A percentile compares a stretch with the other conserved stretches of the same genome.
phyloP scores from a whole-genome alignment of 2,113 vertebrate species.

The Origma solitaria region DNA sequence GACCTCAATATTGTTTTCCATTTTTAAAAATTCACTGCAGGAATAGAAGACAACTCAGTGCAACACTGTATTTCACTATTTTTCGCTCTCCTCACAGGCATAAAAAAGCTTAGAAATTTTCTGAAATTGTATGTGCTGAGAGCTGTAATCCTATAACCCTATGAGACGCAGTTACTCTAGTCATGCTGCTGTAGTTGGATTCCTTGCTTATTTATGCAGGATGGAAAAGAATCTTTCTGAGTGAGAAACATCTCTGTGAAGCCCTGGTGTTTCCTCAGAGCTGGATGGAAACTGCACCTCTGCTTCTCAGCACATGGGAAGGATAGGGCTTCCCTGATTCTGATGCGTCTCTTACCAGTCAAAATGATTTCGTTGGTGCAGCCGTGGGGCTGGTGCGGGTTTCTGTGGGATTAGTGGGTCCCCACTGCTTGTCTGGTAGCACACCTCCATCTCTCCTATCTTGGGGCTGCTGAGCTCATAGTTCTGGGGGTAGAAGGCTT shows the following conservation, averaged over 20 bases:
- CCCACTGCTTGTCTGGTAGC: fast-evolving
- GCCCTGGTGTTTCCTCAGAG: background rate
- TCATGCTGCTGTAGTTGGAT: background rate
- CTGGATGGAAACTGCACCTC: background rate
- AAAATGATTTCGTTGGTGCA: background rate
- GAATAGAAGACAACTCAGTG: background rate
- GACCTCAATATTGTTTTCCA: background rate
- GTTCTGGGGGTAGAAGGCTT: background rate
- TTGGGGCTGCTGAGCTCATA: background rate
- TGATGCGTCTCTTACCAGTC: background rate
- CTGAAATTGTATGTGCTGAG: background rate
- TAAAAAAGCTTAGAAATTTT: background rate
- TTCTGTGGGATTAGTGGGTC: background rate
- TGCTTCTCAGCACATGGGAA: background rate
- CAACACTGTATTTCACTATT: background rate
- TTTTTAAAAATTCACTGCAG: background rate
- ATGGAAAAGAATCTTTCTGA: background rate
- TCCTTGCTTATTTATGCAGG: background rate
- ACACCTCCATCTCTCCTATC: background rate
- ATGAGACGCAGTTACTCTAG: background rate
- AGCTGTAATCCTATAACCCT: background rate
- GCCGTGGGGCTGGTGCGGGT: fast-evolving
- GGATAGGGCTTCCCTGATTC: background rate
- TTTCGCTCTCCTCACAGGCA: background rate
- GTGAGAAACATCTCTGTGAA: background rate